Base-by-base conservation (phyloP, 1,140 invertebrate genomes). In the Euura lappo region DNA sequence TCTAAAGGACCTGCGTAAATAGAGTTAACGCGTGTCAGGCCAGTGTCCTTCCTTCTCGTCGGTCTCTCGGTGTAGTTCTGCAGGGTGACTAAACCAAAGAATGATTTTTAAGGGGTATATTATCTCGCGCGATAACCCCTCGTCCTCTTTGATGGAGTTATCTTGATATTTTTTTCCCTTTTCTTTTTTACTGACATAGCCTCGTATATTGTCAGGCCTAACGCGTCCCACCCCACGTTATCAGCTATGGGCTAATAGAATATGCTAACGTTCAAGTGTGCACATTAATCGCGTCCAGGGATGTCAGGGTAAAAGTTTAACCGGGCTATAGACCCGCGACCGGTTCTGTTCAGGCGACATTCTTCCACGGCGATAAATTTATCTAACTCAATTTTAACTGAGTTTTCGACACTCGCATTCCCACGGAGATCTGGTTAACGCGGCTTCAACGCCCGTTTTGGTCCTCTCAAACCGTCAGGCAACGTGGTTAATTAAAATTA, bases 1-100 rank as follows among this genome's bases (percentile, higher is more conserved):
- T 60, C 51, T 60, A 60, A 60, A 60, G 51, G 51, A 60, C 51
- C 51, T 60, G 51, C 51, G 51, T 60, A 60, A 60, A 60, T 60
- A 60, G 51, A 60, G 51, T 60, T 60, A 60, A 60, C 51, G 51
- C 51, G 51, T 60, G 51, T 60, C 8, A 3, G 8, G 51, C 10
- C 51, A 28, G 51, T 11, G 51, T 60, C 51, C 51, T 60, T 5
- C 51, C 51, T 60, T 5, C 8, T 60, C 51, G 51, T 60, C 51
- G 51, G 51, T n/a, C 28, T 28, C 28, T 28, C 28, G 3, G 51
- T n/a, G 13, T 11, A 60, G 51, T 60, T 60, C 51, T 60, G 8
- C 8, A 6, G 8, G 51, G 8, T 60, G 8, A 60, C 13, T 8
- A 8, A 60, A 2, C 51, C 51, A 60, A 6, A 60, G 51, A 60